Evolutionary conservation across 1,140 invertebrate species (phyloP).

Genomic region (Phthorimaea operculella): DNA sequence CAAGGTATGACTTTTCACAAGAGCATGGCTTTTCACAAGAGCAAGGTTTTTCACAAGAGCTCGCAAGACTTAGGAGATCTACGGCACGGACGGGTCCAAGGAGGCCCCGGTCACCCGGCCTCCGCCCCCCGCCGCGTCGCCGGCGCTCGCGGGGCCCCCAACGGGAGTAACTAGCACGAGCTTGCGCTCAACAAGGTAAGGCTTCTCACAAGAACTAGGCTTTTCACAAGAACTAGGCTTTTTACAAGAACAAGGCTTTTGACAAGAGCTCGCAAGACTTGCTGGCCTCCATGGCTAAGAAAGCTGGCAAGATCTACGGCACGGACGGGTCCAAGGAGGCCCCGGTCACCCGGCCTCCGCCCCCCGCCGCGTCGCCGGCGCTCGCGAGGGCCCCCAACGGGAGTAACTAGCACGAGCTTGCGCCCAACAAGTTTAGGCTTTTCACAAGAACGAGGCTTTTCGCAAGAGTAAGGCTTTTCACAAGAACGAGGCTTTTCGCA

Average conservation of each 20-base stretch:
- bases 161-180: constrained; percentile 67
- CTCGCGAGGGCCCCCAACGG: constrained; percentile 48
- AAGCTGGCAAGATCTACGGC: constrained; percentile 96
- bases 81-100: no score
- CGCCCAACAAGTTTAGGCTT: constrained; percentile 36
- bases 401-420: constrained; percentile 66
- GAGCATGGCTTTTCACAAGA: no score
- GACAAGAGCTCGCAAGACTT: constrained; percentile 92
- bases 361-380: constrained; percentile 33
- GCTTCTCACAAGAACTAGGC: no score
- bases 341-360: constrained; percentile 25
- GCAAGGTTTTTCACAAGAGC: no score
- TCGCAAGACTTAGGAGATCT: no score
- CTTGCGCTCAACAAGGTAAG: constrained; percentile 43
- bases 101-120: constrained; percentile 24
- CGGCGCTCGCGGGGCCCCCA: constrained; percentile 37
- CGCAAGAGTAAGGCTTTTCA: no score
- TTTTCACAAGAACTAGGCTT: no score
- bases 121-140: constrained; percentile 32
- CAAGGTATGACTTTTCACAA: constrained; percentile 3
- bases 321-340: constrained; percentile 69
- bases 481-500: no score
- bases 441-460: no score
- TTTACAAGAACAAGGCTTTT: no score
- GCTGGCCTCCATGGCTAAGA: constrained; percentile 93